Evolutionary conservation across 1,140 invertebrate genomes (phyloP).

Genomic region (Cyrtorhinus lividipennis): DNA sequence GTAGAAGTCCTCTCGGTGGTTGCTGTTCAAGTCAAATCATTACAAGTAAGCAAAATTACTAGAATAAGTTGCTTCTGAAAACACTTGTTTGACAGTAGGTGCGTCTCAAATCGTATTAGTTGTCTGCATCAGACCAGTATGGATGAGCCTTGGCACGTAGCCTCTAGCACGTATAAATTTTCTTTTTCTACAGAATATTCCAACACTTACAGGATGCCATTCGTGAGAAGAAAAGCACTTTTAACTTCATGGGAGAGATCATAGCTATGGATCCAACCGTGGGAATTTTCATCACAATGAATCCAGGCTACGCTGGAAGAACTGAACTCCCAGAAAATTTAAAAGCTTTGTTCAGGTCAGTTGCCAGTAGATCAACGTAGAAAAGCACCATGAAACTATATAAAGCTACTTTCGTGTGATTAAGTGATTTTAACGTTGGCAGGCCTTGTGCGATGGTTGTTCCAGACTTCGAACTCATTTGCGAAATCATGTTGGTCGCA

Average conservation of each 20-base stretch:
- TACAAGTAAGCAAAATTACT: slow-evolving; percentile 37
- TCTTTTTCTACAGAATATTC: too few species aligned
- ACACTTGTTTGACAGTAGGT: too few species aligned
- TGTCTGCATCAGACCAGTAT: too few species aligned
- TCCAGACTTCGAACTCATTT: slow-evolving; percentile 92
- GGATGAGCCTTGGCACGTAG: too few species aligned
- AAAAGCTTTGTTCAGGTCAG: slow-evolving; percentile 69
- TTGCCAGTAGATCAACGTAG: too few species aligned
- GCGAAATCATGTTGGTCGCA: slow-evolving; percentile 96
- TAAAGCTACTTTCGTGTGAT: too few species aligned
- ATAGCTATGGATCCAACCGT: slow-evolving; percentile 71
- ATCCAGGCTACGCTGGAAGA: slow-evolving; percentile 89
- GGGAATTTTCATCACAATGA: slow-evolving; percentile 96
- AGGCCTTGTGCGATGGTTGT: slow-evolving; percentile 95
- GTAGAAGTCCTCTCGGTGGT: slow-evolving; percentile 94
- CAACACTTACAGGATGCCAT: slow-evolving; percentile 64
- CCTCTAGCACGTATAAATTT: too few species aligned
- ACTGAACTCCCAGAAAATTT: slow-evolving; percentile 78
- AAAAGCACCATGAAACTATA: too few species aligned
- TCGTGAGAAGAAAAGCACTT: slow-evolving; percentile 68
- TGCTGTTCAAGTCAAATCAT: slow-evolving; percentile 89
- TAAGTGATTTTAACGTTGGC: slow-evolving; percentile 25
- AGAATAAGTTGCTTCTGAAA: too few species aligned
- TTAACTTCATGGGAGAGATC: slow-evolving; percentile 89
- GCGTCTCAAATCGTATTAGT: too few species aligned